Conservation (phyloP, 2,888 invertebrate genomes). For the Mesochorus sp. region DNA sequence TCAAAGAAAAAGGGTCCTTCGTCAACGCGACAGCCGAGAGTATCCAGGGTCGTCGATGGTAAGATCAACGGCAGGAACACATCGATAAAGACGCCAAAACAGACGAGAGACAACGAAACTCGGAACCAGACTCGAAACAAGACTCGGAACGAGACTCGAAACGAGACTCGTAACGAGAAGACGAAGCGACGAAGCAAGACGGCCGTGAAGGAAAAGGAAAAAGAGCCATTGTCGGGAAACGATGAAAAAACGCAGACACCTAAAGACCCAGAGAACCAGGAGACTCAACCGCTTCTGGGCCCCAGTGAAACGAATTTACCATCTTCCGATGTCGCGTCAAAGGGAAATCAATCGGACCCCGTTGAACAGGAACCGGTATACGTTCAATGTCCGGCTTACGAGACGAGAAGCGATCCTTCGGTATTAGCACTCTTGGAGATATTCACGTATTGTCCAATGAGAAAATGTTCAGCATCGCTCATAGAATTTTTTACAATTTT, state of each 20-base stretch:
- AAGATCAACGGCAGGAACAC: conserved; percentile 11
- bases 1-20: conserved; percentile 16
- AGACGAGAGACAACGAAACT: background rate
- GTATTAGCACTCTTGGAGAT: background rate
- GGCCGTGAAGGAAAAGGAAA: background rate
- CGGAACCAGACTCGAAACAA: conserved; percentile 1
- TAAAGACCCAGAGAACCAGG: background rate
- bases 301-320: conserved; percentile 11
- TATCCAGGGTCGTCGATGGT: background rate
- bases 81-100: background rate
- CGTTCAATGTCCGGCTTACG: conserved; percentile 35
- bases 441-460: background rate
- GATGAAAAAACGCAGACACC: background rate
- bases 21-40: background rate
- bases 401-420: conserved; percentile 24
- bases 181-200: no score
- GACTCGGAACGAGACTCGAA: background rate
- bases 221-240: background rate
- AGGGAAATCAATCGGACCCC: conserved; percentile 38
- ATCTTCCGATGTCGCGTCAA: conserved; percentile 25
- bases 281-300: background rate
- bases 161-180: background rate
- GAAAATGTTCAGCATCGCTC: background rate
- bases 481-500: background rate
- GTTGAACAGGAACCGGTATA: conserved; percentile 1